Conservation (phyloP, 2,113 vertebrate genomes). For the Merops nubicus region DNA sequence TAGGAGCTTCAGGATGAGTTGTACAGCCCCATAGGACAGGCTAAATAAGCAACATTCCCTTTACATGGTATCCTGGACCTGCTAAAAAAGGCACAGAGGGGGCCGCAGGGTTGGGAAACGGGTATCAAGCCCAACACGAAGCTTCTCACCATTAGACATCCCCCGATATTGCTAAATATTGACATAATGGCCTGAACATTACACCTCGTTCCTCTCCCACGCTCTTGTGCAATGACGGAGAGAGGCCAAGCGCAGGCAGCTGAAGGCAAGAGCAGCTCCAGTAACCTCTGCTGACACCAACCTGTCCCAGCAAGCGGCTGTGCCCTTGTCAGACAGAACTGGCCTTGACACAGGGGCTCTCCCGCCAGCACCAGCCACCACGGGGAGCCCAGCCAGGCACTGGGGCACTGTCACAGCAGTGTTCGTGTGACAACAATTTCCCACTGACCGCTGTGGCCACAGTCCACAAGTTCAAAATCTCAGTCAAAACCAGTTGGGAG, state of each 20-base stretch:
- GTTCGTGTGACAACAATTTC: background rate
- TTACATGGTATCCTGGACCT: background rate
- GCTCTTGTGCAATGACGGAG: background rate
- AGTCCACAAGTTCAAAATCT: background rate
- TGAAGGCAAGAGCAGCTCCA: background rate
- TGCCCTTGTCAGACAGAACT: background rate
- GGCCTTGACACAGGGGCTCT: background rate
- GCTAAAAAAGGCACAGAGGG: background rate
- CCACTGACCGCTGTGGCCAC: background rate
- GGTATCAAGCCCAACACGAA: background rate
- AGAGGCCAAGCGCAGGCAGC: background rate
- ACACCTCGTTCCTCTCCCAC: background rate
- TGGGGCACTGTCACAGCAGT: background rate
- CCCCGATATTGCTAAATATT: background rate
- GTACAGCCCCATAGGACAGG: background rate
- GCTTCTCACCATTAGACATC: background rate
- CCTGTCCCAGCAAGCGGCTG: background rate
- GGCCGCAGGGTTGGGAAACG: background rate
- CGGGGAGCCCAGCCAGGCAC: background rate
- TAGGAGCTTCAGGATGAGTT: background rate
- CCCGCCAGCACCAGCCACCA: background rate
- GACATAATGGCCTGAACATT: background rate
- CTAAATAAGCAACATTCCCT: background rate
- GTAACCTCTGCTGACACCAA: background rate
- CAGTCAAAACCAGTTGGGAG: background rate